phyloP scores from a whole-genome alignment of 2,888 invertebrate species.

The Sarcophaga carnaria region DNA sequence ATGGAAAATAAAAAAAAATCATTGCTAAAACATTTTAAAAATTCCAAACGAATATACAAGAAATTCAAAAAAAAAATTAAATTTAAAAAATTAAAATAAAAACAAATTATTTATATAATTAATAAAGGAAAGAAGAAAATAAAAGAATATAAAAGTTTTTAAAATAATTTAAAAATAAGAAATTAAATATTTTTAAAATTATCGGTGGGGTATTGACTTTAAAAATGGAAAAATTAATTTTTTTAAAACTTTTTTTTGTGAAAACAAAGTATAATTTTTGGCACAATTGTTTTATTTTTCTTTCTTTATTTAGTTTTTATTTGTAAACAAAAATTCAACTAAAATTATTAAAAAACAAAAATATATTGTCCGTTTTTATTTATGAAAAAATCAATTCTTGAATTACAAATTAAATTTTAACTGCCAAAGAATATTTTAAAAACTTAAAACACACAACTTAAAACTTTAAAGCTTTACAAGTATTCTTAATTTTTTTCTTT shows the following conservation, averaged over 20 bases:
- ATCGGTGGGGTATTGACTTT: constrained; percentile 68
- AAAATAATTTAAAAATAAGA: too few relatives aligned
- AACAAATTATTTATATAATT: too few relatives aligned
- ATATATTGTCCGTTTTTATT: constrained; percentile 60
- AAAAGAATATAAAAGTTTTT: too few relatives aligned
- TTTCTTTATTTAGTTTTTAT: constrained; percentile 36
- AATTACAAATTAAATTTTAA: constrained; percentile 1
- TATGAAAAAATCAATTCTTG: not conserved
- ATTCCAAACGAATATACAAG: too few relatives aligned
- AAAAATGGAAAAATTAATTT: constrained; percentile 38
- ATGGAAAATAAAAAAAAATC: not conserved
- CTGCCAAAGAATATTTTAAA: constrained; percentile 66
- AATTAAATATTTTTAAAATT: constrained; percentile 55
- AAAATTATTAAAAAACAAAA: constrained; percentile 38
- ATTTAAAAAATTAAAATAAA: too few relatives aligned
- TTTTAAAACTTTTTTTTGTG: constrained; percentile 9
- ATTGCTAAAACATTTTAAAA: too few relatives aligned
- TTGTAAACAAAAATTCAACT: constrained; percentile 1
- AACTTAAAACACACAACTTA: constrained; percentile 64
- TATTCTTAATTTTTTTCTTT: not conserved
- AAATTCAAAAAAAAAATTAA: not conserved
- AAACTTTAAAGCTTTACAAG: constrained; percentile 2
- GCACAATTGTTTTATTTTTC: constrained; percentile 57
- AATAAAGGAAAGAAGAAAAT: constrained; percentile 30
- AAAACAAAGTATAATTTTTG: constrained; percentile 55